phyloP scores from a whole-genome alignment of 37 sponge, comb jelly and placozoan genomes.

The Bolinopsis microptera region DNA sequence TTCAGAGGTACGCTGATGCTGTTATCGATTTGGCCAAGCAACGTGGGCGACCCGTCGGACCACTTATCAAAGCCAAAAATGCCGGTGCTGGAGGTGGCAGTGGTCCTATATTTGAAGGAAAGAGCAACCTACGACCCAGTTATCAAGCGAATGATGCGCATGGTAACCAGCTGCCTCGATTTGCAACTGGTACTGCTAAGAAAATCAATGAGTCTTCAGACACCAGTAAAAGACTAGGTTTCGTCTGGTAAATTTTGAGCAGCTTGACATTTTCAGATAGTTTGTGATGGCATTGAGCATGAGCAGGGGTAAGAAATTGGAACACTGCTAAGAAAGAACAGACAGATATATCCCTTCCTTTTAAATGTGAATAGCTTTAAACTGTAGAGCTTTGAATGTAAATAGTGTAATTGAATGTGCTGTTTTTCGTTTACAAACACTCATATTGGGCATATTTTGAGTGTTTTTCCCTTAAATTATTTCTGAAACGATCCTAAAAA shows the following conservation, averaged over 20 bases:
- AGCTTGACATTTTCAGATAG: not conserved
- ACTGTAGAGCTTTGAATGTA: not conserved
- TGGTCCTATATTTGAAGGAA: conserved; percentile 38
- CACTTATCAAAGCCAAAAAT: conserved; percentile 3
- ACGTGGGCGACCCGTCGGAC: not conserved
- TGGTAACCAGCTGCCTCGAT: conserved; percentile 23
- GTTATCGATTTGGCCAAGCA: conserved; percentile 27
- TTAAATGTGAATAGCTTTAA: not conserved
- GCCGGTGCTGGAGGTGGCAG: conserved; percentile 47
- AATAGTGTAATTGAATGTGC: not conserved
- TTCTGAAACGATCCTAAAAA: too few relatives aligned
- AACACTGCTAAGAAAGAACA: not conserved
- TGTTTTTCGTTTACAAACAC: not conserved
- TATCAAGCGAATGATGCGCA: conserved; percentile 43
- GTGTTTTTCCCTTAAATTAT: too few relatives aligned
- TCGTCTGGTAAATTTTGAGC: conserved; percentile 26
- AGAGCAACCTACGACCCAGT: conserved; percentile 54
- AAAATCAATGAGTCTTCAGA: not conserved
- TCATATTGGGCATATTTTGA: not conserved
- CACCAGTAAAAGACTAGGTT: conserved; percentile 36
- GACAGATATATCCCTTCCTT: not conserved
- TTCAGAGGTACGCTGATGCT: conserved; percentile 53
- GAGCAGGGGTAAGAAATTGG: too few relatives aligned
- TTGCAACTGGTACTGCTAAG: conserved; percentile 12
- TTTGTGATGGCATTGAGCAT: not conserved